These are phyloP conservation scores for Acrobasis consociella DNA, from an alignment of 2,888 invertebrate species.

Conservation along the genomic window DNA sequence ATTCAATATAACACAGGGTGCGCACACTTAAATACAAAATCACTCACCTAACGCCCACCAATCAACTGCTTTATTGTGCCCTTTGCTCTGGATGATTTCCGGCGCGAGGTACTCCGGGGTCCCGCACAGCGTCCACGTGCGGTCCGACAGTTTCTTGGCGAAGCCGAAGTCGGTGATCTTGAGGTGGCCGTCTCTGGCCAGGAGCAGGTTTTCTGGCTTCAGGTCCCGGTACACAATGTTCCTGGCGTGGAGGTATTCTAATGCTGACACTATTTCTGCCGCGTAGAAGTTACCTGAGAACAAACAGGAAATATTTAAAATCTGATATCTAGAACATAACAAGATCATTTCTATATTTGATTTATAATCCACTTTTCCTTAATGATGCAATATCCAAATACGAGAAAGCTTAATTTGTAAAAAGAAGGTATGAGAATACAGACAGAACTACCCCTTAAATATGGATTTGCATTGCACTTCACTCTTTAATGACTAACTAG, in stretches of 20 bases:
- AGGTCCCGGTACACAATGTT: constrained; percentile 94
- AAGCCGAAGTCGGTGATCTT: constrained; percentile 99
- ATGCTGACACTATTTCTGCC: constrained; percentile 95
- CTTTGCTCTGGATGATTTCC: constrained; percentile 98
- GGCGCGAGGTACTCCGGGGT: constrained; percentile 99
- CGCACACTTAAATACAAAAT: neutral
- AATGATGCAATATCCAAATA: no score
- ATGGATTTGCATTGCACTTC: no score
- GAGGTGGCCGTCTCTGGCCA: constrained; percentile 96
- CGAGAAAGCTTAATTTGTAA: no score
- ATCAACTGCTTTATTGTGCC: constrained; percentile 98
- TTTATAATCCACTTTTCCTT: no score
- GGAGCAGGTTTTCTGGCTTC: constrained; percentile 96
- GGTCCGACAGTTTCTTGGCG: constrained; percentile 96
- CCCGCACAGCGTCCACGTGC: constrained; percentile 98
- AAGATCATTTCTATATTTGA: neutral
- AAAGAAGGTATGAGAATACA: no score
- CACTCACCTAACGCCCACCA: constrained; percentile 97
- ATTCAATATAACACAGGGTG: no score
- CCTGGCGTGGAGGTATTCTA: constrained; percentile 96
- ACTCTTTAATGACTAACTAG: no score
- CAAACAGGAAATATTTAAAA: neutral
- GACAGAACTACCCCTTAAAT: no score
- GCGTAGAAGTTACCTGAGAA: constrained; percentile 93
- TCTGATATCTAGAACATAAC: neutral